Base-by-base conservation (phyloP, 2,888 invertebrate genomes). In the Rhimphoctona megacephalus region DNA sequence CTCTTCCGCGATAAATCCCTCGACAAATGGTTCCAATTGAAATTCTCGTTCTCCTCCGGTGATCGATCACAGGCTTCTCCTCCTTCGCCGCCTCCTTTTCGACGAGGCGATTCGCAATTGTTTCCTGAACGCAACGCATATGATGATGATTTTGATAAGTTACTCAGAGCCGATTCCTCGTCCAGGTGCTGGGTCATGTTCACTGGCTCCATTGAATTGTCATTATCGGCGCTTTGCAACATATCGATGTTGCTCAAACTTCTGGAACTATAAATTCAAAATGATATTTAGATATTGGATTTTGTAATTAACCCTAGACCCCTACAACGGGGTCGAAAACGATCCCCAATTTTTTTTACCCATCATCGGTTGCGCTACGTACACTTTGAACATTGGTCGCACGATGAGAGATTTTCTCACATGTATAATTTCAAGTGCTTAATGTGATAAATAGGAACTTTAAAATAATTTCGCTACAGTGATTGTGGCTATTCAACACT, bases 11-110 rank as follows among this genome's bases (percentile, higher is more conserved):
- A 86, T 66, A 92, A 77, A 49, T 92, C 90, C 17, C 90, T 87
- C 0, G 92, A 90, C 33, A 92, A 22, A 76, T 91, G 90, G 69
- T 91, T 93, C 94, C 94, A 94, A 80, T 90, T 92, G 30, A 93
- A 91, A 54, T 83, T 88, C n/a, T 89, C 43, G n/a, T 89, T 81
- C 5, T 86, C 85, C 22, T 88, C 87, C 5, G 87, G 66, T 5
- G 80, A 72, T n/a, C 33, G 39, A 14, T 46, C 39, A 57, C 54
- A 19, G 19, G 33, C 46, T n/a, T 79, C 69, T 22, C 25, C 61
- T 14, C 25, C 6, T 61, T 7, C 39, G 39, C 14, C 61, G 30
- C 30, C 6, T 30, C 14, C 61, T 33, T 11, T 25, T 7, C 52
- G 25, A 3, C 33, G 70, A 9, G 87, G 49, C 7, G 89, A 85